These are phyloP conservation scores for Hydropsyche betteni DNA, from an alignment of 2,888 invertebrate genomes.

Conservation along the genomic window DNA sequence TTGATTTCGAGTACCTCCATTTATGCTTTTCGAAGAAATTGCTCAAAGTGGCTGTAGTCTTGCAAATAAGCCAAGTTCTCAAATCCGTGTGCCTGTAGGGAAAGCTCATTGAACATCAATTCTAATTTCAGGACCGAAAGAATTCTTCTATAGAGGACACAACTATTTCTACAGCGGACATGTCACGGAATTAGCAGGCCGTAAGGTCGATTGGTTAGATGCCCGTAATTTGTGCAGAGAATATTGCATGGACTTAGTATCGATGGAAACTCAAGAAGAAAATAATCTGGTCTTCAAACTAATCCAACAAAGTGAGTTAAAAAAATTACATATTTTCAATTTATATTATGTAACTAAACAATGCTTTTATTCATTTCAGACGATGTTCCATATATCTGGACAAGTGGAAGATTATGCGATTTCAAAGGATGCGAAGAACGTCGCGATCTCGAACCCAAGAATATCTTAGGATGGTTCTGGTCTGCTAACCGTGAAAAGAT, in stretches of 20 bases:
- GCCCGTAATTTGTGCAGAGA: slow-evolving; percentile 91
- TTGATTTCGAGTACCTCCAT: background rate
- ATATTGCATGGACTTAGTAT: slow-evolving; percentile 93
- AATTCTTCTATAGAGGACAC: slow-evolving; percentile 86
- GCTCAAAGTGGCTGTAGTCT: too few relatives aligned
- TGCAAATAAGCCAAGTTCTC: too few relatives aligned
- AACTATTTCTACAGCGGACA: slow-evolving; percentile 90
- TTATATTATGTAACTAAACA: background rate
- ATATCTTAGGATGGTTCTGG: slow-evolving; percentile 92
- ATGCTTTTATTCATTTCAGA: slow-evolving; percentile 63
- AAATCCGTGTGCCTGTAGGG: too few relatives aligned
- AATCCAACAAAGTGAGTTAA: slow-evolving; percentile 81
- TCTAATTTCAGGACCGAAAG: slow-evolving; percentile 78
- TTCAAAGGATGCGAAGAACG: slow-evolving; percentile 92
- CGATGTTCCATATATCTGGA: slow-evolving; percentile 93
- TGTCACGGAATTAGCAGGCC: slow-evolving; percentile 78
- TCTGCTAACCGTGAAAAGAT: slow-evolving; percentile 89
- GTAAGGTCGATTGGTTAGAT: slow-evolving; percentile 89
- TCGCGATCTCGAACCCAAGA: slow-evolving; percentile 86
- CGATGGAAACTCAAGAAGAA: slow-evolving; percentile 89
- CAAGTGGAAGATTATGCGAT: slow-evolving; percentile 90
- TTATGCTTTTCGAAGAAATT: too few relatives aligned
- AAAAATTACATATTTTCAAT: background rate
- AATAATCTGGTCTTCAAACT: slow-evolving; percentile 89
- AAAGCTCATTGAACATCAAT: background rate